Evolutionary conservation across 2,888 invertebrate species (phyloP).

Genomic region (Crepidodera aurea): DNA sequence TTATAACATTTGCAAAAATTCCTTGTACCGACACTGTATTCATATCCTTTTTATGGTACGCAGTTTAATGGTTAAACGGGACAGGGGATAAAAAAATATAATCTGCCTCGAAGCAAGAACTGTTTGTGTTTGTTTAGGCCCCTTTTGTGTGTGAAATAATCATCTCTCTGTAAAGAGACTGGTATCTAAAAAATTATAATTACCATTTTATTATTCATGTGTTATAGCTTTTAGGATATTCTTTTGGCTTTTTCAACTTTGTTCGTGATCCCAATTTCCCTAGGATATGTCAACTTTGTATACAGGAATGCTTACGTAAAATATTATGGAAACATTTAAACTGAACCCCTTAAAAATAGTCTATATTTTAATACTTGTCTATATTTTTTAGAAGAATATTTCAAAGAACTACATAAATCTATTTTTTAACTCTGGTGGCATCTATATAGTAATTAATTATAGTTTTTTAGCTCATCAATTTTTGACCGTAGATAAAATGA

Average conservation of each 20-base stretch:
- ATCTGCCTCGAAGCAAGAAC: background rate
- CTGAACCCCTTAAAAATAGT: no score
- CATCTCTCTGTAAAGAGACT: background rate
- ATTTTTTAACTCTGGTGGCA: no score
- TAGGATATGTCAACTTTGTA: no score
- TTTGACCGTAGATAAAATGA: background rate
- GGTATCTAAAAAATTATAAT: conserved; percentile 1
- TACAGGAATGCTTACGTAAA: no score
- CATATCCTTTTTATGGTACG: background rate
- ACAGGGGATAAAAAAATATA: background rate
- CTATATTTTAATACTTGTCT: no score
- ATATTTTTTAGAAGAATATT: no score
- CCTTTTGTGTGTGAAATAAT: background rate
- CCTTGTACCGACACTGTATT: no score
- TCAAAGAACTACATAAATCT: no score
- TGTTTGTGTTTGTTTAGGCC: background rate
- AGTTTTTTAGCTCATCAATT: background rate
- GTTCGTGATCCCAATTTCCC: background rate
- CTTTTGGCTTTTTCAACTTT: background rate
- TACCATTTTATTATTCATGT: conserved; percentile 8
- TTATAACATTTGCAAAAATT: no score
- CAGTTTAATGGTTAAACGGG: background rate
- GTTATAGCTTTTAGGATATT: background rate
- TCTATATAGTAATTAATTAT: no score
- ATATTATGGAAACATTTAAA: no score